Evolutionary conservation across 2,888 invertebrate genomes (phyloP).

Genomic region (Drosophila prolongata): DNA sequence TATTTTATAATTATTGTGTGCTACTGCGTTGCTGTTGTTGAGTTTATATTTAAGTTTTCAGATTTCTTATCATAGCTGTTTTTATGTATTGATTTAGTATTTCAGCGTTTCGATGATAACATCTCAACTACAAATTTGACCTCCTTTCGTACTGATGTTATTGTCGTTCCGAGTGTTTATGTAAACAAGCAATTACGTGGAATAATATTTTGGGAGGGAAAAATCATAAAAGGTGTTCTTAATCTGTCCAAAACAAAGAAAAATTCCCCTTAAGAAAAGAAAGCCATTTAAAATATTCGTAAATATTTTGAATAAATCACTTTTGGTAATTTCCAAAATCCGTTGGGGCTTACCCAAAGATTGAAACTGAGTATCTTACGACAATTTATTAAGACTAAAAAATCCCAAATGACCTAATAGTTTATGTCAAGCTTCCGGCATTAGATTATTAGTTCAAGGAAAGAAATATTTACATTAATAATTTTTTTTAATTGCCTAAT

Average conservation of each 20-base stretch:
- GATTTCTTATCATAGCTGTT: conserved; percentile 82
- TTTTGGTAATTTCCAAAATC: neutral
- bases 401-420: too few relatives aligned
- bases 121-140: conserved; percentile 82
- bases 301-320: neutral
- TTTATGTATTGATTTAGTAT: conserved; percentile 84
- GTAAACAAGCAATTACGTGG: conserved; percentile 37
- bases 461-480: too few relatives aligned
- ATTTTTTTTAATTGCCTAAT: neutral
- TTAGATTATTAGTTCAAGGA: too few relatives aligned
- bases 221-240: neutral
- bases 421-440: too few relatives aligned
- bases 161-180: conserved; percentile 36
- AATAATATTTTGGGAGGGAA: conserved; percentile 3
- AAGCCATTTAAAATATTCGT: neutral
- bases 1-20: conserved; percentile 68
- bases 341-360: too few relatives aligned
- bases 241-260: neutral
- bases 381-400: too few relatives aligned
- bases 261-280: too few relatives aligned
- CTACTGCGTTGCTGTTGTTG: conserved; percentile 59
- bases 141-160: conserved; percentile 74
- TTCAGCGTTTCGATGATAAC: conserved; percentile 82
- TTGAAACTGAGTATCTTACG: too few relatives aligned
- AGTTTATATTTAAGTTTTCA: conserved; percentile 82